These are phyloP conservation scores for Tortricodes alternella DNA, from an alignment of 2,888 invertebrate genomes.

Conservation along the genomic window DNA sequence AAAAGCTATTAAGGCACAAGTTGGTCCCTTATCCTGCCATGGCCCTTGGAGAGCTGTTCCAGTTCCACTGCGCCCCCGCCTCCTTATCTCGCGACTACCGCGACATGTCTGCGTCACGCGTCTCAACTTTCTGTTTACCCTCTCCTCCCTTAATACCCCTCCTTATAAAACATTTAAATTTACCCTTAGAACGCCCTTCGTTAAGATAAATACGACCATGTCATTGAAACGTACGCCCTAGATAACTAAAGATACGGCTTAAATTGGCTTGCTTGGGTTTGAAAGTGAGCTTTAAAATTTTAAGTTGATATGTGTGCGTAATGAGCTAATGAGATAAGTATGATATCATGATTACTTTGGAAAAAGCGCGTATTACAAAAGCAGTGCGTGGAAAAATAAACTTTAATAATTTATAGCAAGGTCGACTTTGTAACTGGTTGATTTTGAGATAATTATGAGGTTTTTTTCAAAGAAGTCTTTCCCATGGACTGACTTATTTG, in stretches of 20 bases:
- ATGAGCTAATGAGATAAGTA: background rate
- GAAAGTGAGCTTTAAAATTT: background rate
- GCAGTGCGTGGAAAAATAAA: too few species aligned
- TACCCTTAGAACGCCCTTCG: conserved; percentile 5
- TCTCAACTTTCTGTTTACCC: conserved; percentile 23
- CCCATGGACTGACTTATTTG: too few species aligned
- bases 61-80: background rate
- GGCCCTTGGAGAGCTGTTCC: background rate
- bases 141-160: conserved; percentile 17
- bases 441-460: too few species aligned
- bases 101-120: conserved; percentile 28
- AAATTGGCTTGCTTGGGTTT: background rate
- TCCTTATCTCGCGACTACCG: conserved; percentile 24
- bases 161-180: conserved; percentile 30
- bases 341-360: too few species aligned
- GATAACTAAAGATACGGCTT: background rate
- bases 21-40: too few species aligned
- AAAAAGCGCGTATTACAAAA: too few species aligned
- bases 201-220: conserved; percentile 17
- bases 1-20: too few species aligned
- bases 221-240: background rate
- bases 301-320: background rate
- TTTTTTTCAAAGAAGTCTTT: too few species aligned
- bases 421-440: too few species aligned
- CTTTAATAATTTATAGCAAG: too few species aligned